Evolutionary conservation across 2,888 invertebrate genomes (phyloP).

Genomic region (Cylloceria caligata): DNA sequence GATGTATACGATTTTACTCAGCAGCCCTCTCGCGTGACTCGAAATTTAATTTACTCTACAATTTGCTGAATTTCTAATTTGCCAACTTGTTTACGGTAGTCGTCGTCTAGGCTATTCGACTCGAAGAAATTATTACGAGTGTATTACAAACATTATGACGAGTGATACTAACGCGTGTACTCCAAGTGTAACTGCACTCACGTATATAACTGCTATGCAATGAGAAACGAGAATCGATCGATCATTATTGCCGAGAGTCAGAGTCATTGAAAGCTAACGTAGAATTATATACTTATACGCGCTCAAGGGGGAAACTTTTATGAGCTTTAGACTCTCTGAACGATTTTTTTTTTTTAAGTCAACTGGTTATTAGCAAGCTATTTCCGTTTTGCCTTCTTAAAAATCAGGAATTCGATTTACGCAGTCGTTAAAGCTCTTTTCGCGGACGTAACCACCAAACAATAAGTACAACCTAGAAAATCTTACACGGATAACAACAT

Average conservation of each 20-base stretch:
- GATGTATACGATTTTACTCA: slow-evolving; percentile 38
- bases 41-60: slow-evolving; percentile 34
- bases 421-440: slow-evolving; percentile 1
- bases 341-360: neutral
- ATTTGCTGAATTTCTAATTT: slow-evolving; percentile 35
- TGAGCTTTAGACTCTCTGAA: neutral
- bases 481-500: neutral
- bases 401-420: slow-evolving; percentile 18
- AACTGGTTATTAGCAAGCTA: neutral
- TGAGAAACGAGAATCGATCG: slow-evolving; percentile 39
- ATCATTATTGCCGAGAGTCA: slow-evolving; percentile 28
- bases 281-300: slow-evolving; percentile 19
- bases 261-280: slow-evolving; percentile 35
- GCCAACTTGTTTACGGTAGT: neutral
- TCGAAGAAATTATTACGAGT: slow-evolving; percentile 31
- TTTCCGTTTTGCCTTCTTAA: neutral
- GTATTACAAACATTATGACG: slow-evolving; percentile 7
- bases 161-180: slow-evolving; percentile 5
- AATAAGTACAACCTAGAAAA: neutral
- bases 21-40: slow-evolving; percentile 42
- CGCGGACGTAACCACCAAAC: neutral
- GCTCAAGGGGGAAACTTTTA: neutral
- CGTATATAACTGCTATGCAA: neutral
- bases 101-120: neutral
- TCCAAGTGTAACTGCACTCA: neutral